phyloP scores from a whole-genome alignment of 2,888 invertebrate genomes.

The Proisotoma minuta region DNA sequence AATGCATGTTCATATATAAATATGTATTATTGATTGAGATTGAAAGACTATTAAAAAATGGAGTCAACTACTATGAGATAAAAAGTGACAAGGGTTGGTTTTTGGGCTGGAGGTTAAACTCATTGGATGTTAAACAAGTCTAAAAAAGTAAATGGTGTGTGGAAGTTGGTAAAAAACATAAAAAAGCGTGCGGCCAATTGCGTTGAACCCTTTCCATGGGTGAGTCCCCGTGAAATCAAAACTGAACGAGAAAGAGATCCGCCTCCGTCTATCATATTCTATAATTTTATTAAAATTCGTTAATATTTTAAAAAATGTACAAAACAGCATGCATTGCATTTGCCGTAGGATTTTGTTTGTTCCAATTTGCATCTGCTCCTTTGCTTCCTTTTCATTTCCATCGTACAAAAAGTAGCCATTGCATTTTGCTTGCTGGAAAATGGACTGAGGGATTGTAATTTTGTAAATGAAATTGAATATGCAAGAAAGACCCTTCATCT shows the following conservation, averaged over 20 bases:
- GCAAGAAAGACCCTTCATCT: not conserved
- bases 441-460: not conserved
- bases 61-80: not conserved
- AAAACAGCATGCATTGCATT: too few relatives aligned
- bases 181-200: conserved; percentile 13
- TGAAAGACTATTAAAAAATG: not conserved
- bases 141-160: conserved; percentile 5
- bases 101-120: not conserved
- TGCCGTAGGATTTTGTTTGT: too few relatives aligned
- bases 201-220: conserved; percentile 7
- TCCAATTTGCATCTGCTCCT: not conserved
- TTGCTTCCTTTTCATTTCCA: conserved; percentile 21
- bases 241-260: too few relatives aligned
- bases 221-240: too few relatives aligned
- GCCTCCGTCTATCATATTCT: too few relatives aligned
- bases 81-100: not conserved
- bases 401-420: not conserved
- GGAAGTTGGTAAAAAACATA: conserved; percentile 8
- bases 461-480: not conserved
- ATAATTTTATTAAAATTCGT: too few relatives aligned
- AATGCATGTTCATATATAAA: too few relatives aligned
- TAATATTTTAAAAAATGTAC: too few relatives aligned
- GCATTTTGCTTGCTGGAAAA: not conserved
- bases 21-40: too few relatives aligned
- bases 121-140: not conserved